These are phyloP conservation scores for Lutjanus argentimaculatus DNA, from an alignment of 2,797 vertebrate species.

Conservation along the genomic window DNA sequence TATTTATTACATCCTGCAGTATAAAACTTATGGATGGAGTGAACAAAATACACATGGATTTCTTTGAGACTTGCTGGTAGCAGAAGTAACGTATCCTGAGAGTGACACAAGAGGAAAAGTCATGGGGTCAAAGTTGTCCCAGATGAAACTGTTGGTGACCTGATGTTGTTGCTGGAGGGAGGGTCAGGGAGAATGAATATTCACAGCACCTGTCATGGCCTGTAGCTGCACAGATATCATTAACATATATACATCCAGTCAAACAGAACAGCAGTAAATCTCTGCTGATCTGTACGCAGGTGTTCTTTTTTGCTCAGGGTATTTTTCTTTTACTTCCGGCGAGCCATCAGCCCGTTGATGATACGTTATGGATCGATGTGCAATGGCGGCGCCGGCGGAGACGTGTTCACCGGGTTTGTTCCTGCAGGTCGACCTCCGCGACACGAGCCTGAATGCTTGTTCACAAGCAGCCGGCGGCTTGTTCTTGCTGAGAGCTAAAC, in stretches of 20 bases:
- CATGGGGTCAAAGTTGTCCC: not conserved
- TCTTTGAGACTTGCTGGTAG: not conserved
- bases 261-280: conserved; percentile 2
- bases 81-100: not conserved
- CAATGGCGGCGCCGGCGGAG: not conserved
- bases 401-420: conserved; percentile 13
- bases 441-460: conserved; percentile 39
- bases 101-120: not conserved
- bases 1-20: too few species aligned
- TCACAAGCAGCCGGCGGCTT: conserved; percentile 36
- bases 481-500: conserved; percentile 46
- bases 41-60: not conserved
- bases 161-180: not conserved
- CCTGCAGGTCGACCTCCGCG: conserved; percentile 41
- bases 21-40: not conserved
- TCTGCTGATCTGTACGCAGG: not conserved
- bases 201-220: not conserved
- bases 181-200: conserved; percentile 41
- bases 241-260: not conserved
- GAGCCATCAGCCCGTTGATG: conserved; percentile 1
- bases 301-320: not conserved
- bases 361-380: conserved; percentile 34
- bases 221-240: not conserved
- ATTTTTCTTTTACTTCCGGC: conserved; percentile 16
- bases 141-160: conserved; percentile 13